Percentiles rank a stretch among this genome's conserved stretches.
Evolutionary conservation across 2,113 vertebrate genomes (phyloP).

Genomic region (Dasyprocta punctata): DNA sequence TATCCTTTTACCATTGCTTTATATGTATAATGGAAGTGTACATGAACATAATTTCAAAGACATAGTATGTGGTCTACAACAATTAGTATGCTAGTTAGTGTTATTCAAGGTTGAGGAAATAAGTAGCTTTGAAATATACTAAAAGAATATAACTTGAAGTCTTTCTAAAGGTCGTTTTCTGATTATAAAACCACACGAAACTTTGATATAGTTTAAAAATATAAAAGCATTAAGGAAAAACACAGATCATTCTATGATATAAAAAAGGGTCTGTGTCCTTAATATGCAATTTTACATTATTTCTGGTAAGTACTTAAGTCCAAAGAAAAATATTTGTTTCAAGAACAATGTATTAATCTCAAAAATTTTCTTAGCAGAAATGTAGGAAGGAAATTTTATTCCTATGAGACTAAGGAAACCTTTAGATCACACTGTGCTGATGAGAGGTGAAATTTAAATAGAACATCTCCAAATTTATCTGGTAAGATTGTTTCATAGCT

Average conservation of each 20-base stretch:
- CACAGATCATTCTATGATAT: background rate
- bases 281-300: background rate
- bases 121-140: background rate
- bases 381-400: background rate
- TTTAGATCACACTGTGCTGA: background rate
- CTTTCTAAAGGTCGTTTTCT: background rate
- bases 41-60: background rate
- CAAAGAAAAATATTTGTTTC: background rate
- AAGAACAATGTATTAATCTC: background rate
- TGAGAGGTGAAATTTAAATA: background rate
- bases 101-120: background rate
- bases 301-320: background rate
- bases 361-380: background rate
- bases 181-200: background rate
- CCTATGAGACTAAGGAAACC: background rate
- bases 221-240: background rate
- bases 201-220: background rate
- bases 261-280: background rate
- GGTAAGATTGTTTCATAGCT: background rate
- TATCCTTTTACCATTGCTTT: background rate
- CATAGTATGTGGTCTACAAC: background rate
- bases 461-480: background rate
- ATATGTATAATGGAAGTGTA: background rate
- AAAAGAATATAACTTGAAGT: background rate
- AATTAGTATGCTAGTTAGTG: background rate